These are phyloP conservation scores for Quadroppia sp. DNA, from an alignment of 2,888 invertebrate genomes.

Conservation along the genomic window DNA sequence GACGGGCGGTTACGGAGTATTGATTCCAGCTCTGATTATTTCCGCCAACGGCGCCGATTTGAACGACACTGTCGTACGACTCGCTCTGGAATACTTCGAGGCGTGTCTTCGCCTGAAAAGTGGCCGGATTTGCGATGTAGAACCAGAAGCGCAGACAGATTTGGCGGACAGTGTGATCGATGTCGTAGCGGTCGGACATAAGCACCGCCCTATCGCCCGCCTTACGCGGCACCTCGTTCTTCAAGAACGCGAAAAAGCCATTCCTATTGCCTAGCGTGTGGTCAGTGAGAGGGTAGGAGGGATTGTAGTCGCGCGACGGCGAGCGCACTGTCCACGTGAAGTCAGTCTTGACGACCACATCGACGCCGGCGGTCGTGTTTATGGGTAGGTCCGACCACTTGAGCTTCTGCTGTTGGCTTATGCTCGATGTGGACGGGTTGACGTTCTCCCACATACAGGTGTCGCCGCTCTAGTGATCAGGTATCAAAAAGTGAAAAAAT, in stretches of 20 bases:
- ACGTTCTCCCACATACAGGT: conserved; percentile 25
- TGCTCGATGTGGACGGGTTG: neutral
- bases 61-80: neutral
- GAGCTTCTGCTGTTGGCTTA: neutral
- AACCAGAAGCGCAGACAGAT: neutral
- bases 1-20: neutral
- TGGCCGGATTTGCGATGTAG: neutral
- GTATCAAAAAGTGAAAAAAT: too few species aligned
- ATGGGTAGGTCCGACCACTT: neutral
- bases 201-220: conserved; percentile 42
- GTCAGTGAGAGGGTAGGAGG: neutral
- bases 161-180: neutral
- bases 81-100: conserved; percentile 28
- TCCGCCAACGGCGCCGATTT: neutral
- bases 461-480: neutral
- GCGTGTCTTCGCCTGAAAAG: too few species aligned
- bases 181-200: conserved; percentile 43
- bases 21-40: neutral
- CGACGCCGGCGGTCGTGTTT: too few species aligned
- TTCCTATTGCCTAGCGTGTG: neutral
- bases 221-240: neutral
- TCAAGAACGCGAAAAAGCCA: neutral
- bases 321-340: neutral
- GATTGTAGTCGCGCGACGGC: neutral
- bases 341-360: neutral